Conservation (phyloP, 1,140 invertebrate species). For the Drosophila malerkotliana region DNA sequence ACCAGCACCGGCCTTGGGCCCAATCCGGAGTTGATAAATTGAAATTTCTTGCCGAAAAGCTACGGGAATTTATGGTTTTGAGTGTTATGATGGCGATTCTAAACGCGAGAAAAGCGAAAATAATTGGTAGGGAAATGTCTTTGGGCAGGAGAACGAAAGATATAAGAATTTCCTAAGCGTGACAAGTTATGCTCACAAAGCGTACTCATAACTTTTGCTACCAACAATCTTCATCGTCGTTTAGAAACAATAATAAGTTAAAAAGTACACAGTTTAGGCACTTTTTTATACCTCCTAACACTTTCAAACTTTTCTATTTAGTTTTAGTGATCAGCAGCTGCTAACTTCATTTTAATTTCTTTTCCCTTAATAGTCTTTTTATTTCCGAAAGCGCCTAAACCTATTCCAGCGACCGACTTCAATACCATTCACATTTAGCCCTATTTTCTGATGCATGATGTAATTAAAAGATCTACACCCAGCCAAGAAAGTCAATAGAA, state of each 20-base stretch:
- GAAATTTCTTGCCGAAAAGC: neutral
- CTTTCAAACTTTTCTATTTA: slow-evolving; percentile 44
- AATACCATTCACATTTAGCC: slow-evolving; percentile 40
- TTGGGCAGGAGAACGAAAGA: neutral
- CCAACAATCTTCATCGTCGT: neutral
- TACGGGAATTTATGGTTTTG: neutral
- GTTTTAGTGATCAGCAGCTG: slow-evolving; percentile 15
- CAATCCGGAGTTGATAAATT: slow-evolving; percentile 7
- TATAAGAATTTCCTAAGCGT: too few relatives aligned
- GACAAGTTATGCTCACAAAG: neutral
- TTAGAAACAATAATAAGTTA: slow-evolving; percentile 17
- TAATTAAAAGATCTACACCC: slow-evolving; percentile 53
- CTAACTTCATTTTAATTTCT: slow-evolving; percentile 16
- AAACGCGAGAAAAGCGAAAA: neutral
- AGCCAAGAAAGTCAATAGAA: slow-evolving; percentile 51
- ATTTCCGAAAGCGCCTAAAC: slow-evolving; percentile 20
- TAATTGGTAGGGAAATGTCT: slow-evolving; percentile 1
- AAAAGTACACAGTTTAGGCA: neutral
- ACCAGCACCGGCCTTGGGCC: slow-evolving; percentile 25
- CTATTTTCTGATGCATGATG: slow-evolving; percentile 46
- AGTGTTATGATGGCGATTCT: neutral
- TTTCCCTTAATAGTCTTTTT: slow-evolving; percentile 25
- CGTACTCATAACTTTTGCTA: neutral
- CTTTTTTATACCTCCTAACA: slow-evolving; percentile 32
- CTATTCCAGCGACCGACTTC: slow-evolving; percentile 23